Evolutionary conservation across 2,888 invertebrate species (phyloP).

Genomic region (Eilema caniola): DNA sequence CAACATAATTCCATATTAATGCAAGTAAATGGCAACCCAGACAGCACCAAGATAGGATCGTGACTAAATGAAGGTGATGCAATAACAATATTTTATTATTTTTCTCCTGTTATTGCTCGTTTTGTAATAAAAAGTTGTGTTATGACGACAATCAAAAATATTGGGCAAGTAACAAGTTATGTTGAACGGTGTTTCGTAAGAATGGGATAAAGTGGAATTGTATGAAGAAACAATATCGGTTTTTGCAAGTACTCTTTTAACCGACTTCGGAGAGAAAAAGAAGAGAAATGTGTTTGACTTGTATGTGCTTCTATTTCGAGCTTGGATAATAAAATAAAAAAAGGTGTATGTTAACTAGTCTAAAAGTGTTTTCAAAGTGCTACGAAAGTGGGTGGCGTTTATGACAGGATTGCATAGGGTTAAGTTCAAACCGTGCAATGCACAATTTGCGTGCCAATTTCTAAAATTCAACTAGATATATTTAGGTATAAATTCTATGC

Average conservation of each 20-base stretch:
- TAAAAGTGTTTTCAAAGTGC: not conserved
- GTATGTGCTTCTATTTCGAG: no score
- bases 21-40: conserved; percentile 72
- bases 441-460: not conserved
- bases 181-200: conserved; percentile 9
- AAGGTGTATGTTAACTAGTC: no score
- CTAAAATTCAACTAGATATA: not conserved
- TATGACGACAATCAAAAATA: conserved; percentile 20
- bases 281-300: not conserved
- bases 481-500: not conserved
- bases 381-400: not conserved
- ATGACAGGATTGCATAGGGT: not conserved
- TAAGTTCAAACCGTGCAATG: not conserved
- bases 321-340: no score
- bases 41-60: conserved; percentile 59
- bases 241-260: not conserved
- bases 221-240: not conserved
- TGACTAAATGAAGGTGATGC: conserved; percentile 75
- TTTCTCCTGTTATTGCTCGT: conserved; percentile 47
- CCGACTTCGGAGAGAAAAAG: not conserved
- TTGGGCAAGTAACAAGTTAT: conserved; percentile 17
- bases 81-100: conserved; percentile 55
- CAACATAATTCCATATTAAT: conserved; percentile 71
- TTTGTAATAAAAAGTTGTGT: conserved; percentile 41
- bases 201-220: conserved; percentile 3